Evolutionary conservation across 2,113 vertebrate genomes (phyloP).

Genomic region (Morone chrysops): DNA sequence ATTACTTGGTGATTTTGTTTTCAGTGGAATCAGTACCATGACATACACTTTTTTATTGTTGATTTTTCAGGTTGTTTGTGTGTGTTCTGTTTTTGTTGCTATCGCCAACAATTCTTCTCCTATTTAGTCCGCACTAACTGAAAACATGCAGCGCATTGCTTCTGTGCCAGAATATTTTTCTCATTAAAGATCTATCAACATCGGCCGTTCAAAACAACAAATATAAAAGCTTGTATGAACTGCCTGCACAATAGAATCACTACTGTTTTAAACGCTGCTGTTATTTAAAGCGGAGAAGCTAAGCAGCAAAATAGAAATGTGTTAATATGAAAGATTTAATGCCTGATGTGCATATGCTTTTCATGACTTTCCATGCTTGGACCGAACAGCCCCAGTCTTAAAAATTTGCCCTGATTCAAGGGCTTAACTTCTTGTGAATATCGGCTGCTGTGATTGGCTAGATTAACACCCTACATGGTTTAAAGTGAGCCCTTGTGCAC

Average conservation of each 20-base stretch:
- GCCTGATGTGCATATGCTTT: not conserved
- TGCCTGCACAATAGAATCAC: not conserved
- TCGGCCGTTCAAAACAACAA: not conserved
- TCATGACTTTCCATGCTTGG: slow-evolving; percentile 20
- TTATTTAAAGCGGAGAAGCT: not conserved
- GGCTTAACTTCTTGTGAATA: slow-evolving; percentile 54
- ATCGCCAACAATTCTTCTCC: not conserved
- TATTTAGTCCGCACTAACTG: slow-evolving; percentile 11
- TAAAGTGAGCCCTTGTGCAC: slow-evolving; percentile 57
- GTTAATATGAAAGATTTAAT: not conserved
- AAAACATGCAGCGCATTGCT: not conserved
- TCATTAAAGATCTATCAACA: slow-evolving; percentile 6
- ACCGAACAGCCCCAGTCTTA: slow-evolving; percentile 35
- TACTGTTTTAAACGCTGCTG: not conserved
- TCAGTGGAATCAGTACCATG: not conserved
- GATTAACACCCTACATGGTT: slow-evolving; percentile 49
- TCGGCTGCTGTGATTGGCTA: slow-evolving; percentile 40
- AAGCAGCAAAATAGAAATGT: not conserved
- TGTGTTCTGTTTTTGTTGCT: not conserved
- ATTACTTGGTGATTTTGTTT: not conserved
- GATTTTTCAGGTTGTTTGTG: not conserved
- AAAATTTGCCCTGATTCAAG: slow-evolving; percentile 50
- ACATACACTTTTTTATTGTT: not conserved
- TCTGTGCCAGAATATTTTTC: slow-evolving; percentile 18
- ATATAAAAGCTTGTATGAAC: not conserved